phyloP scores from a whole-genome alignment of 1,140 invertebrate genomes.

The Lepidostoma basale region DNA sequence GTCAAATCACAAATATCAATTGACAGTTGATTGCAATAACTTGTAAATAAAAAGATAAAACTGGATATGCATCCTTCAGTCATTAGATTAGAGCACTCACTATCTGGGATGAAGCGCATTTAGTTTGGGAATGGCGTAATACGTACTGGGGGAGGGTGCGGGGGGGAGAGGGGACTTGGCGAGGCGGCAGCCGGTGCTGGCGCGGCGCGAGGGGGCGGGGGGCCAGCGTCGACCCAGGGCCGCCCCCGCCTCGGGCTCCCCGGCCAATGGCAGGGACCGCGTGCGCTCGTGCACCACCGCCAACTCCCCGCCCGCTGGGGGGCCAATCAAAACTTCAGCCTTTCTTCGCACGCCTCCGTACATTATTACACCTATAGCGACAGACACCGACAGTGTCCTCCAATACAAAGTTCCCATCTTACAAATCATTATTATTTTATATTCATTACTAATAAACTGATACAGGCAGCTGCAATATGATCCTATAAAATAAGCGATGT shows the following conservation, averaged over 20 bases:
- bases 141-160: slow-evolving; percentile 49
- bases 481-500: too few relatives aligned
- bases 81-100: neutral
- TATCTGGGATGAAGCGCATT: neutral
- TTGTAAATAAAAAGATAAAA: neutral
- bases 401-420: too few relatives aligned
- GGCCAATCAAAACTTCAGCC: too few relatives aligned
- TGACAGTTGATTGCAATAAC: neutral
- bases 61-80: neutral
- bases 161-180: slow-evolving; percentile 34
- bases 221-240: slow-evolving; percentile 55
- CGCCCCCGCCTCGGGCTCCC: slow-evolving; percentile 64
- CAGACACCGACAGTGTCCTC: too few relatives aligned
- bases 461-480: too few relatives aligned
- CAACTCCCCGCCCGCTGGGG: slow-evolving; percentile 46
- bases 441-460: too few relatives aligned
- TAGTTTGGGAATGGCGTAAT: slow-evolving; percentile 24
- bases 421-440: too few relatives aligned
- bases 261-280: slow-evolving; percentile 67
- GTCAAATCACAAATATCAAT: too few relatives aligned
- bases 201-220: slow-evolving; percentile 30
- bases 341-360: too few relatives aligned
- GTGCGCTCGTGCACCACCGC: slow-evolving; percentile 66
- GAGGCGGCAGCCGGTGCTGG: slow-evolving; percentile 37
- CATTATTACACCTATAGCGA: too few relatives aligned